A percentile compares a stretch with the other conserved stretches of the same genome.
Conservation (phyloP, 2,888 invertebrate species). For the Leptopilina drosophilae region DNA sequence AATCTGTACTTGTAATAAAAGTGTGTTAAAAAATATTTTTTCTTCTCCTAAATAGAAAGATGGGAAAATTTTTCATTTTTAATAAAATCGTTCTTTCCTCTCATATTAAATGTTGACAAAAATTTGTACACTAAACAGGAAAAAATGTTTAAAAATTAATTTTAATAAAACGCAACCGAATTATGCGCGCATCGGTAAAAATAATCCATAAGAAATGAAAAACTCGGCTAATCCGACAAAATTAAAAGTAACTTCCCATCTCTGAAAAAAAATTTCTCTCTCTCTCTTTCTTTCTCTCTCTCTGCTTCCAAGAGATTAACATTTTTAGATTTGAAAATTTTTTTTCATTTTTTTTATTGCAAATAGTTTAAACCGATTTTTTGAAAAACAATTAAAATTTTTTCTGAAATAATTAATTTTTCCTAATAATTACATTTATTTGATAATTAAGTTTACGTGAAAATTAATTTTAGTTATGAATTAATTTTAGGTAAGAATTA, state of each 20-base stretch:
- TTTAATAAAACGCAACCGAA: neutral
- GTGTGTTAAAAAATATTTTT: too few relatives aligned
- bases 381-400: too few relatives aligned
- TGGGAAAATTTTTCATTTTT: neutral
- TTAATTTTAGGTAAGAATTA: too few relatives aligned
- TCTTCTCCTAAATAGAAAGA: too few relatives aligned
- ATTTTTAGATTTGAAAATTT: neutral
- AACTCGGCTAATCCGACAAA: neutral
- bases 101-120: too few relatives aligned
- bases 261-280: neutral
- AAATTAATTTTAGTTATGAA: too few relatives aligned
- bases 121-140: neutral
- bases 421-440: too few relatives aligned
- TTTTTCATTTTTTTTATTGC: neutral
- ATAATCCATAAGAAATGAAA: constrained; percentile 10
- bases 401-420: too few relatives aligned
- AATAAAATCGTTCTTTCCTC: neutral
- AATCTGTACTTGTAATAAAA: too few relatives aligned
- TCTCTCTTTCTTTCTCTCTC: neutral
- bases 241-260: constrained; percentile 7
- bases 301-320: neutral
- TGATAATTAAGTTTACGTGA: too few relatives aligned
- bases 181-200: constrained; percentile 5
- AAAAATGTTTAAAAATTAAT: neutral
- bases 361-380: neutral